These are phyloP conservation scores for Heliconius melpomene DNA, from an alignment of 1,140 invertebrate species.

Conservation along the genomic window DNA sequence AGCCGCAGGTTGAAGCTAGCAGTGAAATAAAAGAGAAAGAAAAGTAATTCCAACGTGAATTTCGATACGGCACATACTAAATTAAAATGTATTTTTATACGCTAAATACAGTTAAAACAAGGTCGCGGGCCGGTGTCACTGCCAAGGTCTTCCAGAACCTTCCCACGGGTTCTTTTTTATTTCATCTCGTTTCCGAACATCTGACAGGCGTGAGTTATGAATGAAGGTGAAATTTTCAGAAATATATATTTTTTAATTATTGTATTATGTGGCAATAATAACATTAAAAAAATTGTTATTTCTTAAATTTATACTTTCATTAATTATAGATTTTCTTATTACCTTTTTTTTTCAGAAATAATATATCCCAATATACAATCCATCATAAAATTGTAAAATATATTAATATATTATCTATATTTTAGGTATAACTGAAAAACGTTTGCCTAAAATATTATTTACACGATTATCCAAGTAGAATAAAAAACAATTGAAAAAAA, in stretches of 20 bases:
- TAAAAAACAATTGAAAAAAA: too few relatives aligned
- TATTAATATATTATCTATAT: too few relatives aligned
- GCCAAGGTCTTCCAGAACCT: slow-evolving; percentile 60
- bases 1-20: neutral
- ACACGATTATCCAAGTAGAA: too few relatives aligned
- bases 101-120: slow-evolving; percentile 43
- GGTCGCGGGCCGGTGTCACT: slow-evolving; percentile 51
- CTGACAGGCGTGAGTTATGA: slow-evolving; percentile 21
- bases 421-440: too few relatives aligned
- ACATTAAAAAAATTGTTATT: too few relatives aligned
- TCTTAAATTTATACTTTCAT: too few relatives aligned
- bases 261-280: neutral
- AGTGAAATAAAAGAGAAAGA: neutral
- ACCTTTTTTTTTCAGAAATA: too few relatives aligned
- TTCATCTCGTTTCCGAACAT: neutral
- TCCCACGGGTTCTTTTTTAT: slow-evolving; percentile 41
- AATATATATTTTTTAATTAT: neutral
- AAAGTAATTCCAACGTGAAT: neutral
- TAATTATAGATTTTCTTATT: too few relatives aligned
- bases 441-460: too few relatives aligned
- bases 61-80: neutral
- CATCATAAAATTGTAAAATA: too few relatives aligned
- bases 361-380: too few relatives aligned
- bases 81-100: slow-evolving; percentile 33
- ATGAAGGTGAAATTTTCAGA: neutral